Base-by-base conservation (phyloP, 2,113 vertebrate genomes). In the Xyliphius kryptos region DNA sequence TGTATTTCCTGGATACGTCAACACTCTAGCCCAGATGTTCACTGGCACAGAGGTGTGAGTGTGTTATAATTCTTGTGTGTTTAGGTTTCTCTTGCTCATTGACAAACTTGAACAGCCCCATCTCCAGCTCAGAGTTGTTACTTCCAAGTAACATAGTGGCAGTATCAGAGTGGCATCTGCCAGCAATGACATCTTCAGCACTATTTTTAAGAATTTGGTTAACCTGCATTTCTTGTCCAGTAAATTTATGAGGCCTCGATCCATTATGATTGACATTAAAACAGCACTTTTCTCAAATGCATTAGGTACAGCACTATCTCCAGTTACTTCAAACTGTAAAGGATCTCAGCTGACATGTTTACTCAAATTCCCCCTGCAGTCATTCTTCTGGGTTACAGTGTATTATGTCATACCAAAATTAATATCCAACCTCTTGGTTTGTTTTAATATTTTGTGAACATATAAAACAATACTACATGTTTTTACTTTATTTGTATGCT, bases 131-230 rank as follows among this genome's bases (percentile, higher is more conserved):
- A n/a, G n/a, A 16, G 56, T 50, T 65, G 76, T 43, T 54, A 69
- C 73, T 70, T 74, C 79, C 76, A 81, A 80, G 76, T 74, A 63
- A 75, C 71, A 73, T 51, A 54, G 15, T 54, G 55, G 49, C 52
- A 49, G 36, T 52, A 43, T 15, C 15, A 16, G 47, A 19, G 57
- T 65, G 63, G 74, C 58, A 63, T 41, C 60, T 67, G 56, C 40
- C 47, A 59, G 69, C 60, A 63, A 58, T 58, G 65, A 72, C 58
- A 63, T 74, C 69, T 70, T 43, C 40, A 21, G 11, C 63, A 69
- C 32, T n/a, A n/a, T 38, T 37, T 22, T 68, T 40, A 43, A 40
- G 40, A 9, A 15, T 17, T 56, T 15, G 16, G 19, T 52, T 58
- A 61, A 46, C 41, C 55, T 48, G 15, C 48, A 16, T 38, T 65